Percentiles rank a stretch among this genome's conserved stretches.
phyloP scores from a whole-genome alignment of 2,888 invertebrate genomes.

The Osedax fenrisi region DNA sequence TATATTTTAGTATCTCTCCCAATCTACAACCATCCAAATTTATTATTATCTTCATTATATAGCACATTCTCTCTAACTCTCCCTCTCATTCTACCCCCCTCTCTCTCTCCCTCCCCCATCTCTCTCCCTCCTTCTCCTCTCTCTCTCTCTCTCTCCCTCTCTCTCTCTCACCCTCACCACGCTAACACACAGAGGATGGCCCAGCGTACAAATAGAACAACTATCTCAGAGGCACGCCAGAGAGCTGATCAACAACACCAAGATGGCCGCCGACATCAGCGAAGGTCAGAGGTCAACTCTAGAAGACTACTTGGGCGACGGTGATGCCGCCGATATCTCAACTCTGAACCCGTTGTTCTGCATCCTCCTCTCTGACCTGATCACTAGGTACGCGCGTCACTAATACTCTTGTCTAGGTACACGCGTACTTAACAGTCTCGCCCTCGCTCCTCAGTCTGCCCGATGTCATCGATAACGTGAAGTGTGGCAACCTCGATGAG shows the following conservation, averaged over 20 bases:
- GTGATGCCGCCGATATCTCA: not conserved
- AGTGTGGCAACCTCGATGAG: too few relatives aligned
- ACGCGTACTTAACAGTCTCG: too few relatives aligned
- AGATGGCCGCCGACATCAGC: not conserved
- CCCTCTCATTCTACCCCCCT: not conserved
- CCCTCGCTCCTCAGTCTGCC: too few relatives aligned
- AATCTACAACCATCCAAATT: too few relatives aligned
- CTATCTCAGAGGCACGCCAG: not conserved
- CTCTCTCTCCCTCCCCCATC: not conserved
- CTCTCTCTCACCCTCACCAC: too few relatives aligned
- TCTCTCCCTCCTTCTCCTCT: constrained; percentile 2
- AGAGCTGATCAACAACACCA: not conserved
- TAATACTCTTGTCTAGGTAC: too few relatives aligned
- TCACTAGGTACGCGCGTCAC: not conserved
- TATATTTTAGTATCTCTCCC: too few relatives aligned
- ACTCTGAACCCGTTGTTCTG: not conserved
- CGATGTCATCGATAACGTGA: too few relatives aligned
- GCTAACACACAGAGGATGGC: not conserved
- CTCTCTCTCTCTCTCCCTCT: constrained; percentile 2
- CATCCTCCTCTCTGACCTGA: not conserved
- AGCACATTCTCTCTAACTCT: not conserved
- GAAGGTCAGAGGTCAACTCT: not conserved
- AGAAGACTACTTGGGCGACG: not conserved
- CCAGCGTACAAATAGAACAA: not conserved
- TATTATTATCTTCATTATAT: too few relatives aligned